Conservation (phyloP, 2,888 invertebrate species). For the Hemistola chrysoprasaria region DNA sequence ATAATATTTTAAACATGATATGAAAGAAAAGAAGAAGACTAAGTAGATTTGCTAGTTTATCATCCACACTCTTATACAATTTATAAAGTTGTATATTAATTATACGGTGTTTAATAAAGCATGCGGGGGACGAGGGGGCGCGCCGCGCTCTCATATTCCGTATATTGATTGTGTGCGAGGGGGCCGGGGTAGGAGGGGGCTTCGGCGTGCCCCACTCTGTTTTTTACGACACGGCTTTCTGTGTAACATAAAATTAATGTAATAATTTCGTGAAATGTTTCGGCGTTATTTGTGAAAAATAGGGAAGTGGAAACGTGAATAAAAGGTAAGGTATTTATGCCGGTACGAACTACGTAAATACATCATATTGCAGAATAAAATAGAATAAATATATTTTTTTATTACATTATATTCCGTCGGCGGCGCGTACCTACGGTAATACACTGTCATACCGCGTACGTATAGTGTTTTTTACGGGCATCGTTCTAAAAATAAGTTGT, state of each 20-base stretch:
- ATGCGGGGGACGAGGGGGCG: conserved; percentile 81
- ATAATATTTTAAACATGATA: conserved; percentile 7
- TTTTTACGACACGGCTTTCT: conserved; percentile 83
- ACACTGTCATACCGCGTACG: conserved; percentile 82
- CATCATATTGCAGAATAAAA: conserved; percentile 59
- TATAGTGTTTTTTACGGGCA: conserved; percentile 83
- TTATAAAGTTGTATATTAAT: conserved; percentile 81
- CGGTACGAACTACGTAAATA: conserved; percentile 60
- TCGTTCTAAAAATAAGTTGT: conserved; percentile 83
- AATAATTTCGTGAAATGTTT: conserved; percentile 82
- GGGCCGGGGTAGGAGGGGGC: conserved; percentile 81
- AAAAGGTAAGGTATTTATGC: conserved; percentile 70
- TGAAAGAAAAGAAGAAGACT: no score
- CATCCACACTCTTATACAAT: conserved; percentile 63
- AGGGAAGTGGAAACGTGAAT: conserved; percentile 70
- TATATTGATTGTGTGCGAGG: conserved; percentile 83
- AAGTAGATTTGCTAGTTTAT: conserved; percentile 31
- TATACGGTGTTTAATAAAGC: conserved; percentile 78
- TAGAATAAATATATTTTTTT: conserved; percentile 73
- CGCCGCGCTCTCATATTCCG: conserved; percentile 82
- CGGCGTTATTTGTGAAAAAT: conserved; percentile 80
- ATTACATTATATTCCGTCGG: conserved; percentile 78
- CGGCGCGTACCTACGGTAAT: conserved; percentile 80
- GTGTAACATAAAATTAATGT: conserved; percentile 81
- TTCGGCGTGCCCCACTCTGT: conserved; percentile 83